Percentiles rank a stretch among this genome's conserved stretches.
Conservation (phyloP, 2,797 vertebrate species). For the Megalops cyprinoides region DNA sequence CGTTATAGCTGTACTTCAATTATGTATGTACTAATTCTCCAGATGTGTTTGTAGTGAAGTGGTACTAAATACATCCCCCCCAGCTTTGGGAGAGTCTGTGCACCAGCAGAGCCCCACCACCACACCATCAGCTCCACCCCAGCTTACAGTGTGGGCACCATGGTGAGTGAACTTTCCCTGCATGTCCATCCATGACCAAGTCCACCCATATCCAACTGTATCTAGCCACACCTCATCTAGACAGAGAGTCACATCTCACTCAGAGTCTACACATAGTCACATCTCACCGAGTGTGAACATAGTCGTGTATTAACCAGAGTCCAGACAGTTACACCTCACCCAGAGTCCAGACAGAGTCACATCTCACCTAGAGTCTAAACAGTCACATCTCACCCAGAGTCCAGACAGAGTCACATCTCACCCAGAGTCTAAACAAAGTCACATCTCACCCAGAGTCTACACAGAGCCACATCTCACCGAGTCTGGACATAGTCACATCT, state of each 20-base stretch:
- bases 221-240: neutral
- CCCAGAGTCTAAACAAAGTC: too few species aligned
- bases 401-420: neutral
- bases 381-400: neutral
- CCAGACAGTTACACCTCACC: neutral
- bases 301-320: neutral
- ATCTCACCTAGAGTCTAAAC: neutral
- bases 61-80: neutral
- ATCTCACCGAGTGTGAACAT: neutral
- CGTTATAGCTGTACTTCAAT: neutral
- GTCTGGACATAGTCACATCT: neutral
- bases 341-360: neutral
- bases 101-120: slow-evolving; percentile 91
- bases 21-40: neutral
- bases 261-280: too few species aligned
- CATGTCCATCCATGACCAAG: neutral
- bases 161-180: slow-evolving; percentile 77
- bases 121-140: slow-evolving; percentile 90
- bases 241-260: neutral
- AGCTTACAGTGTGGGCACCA: slow-evolving; percentile 94
- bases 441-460: neutral
- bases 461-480: too few species aligned
- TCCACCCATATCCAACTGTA: neutral
- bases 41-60: neutral
- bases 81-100: slow-evolving; percentile 95